Percentiles rank a stretch among this genome's conserved stretches.
Evolutionary conservation across 2,113 vertebrate species (phyloP).

Genomic region (Thryonomys swinderianus): DNA sequence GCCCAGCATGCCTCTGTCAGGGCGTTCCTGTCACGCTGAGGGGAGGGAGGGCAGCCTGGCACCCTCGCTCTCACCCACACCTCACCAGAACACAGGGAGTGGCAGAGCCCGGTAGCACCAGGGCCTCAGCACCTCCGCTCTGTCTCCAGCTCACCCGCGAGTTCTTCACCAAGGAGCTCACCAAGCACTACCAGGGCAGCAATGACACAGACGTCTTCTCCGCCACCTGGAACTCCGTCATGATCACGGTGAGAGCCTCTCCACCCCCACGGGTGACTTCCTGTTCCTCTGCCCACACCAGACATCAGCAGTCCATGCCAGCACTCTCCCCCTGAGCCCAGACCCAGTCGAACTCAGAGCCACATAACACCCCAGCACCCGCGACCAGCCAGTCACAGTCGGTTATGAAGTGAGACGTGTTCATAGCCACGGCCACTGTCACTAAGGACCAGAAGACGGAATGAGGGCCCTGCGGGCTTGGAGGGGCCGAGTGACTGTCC

Average conservation of each 20-base stretch:
- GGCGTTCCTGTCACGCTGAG: background rate
- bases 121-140: background rate
- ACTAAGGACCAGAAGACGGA: background rate
- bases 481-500: background rate
- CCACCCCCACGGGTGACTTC: background rate
- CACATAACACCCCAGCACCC: rapidly evolving
- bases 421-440: background rate
- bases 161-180: constrained; percentile 95
- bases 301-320: background rate
- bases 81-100: background rate
- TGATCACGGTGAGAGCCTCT: constrained; percentile 92
- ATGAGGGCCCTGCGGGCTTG: background rate
- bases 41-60: background rate
- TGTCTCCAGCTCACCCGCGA: constrained; percentile 91
- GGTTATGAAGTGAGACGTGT: rapidly evolving
- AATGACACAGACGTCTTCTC: constrained; percentile 93
- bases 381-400: rapidly evolving
- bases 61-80: background rate
- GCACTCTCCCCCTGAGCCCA: rapidly evolving
- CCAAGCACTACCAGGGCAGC: constrained; percentile 92
- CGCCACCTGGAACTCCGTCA: constrained; percentile 95
- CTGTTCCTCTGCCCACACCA: background rate
- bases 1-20: background rate
- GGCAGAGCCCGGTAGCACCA: background rate
- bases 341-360: rapidly evolving